A percentile compares a stretch with the other conserved stretches of the same genome.
Conservation (phyloP, 2,888 invertebrate genomes). For the Leistus spinibarbis region DNA sequence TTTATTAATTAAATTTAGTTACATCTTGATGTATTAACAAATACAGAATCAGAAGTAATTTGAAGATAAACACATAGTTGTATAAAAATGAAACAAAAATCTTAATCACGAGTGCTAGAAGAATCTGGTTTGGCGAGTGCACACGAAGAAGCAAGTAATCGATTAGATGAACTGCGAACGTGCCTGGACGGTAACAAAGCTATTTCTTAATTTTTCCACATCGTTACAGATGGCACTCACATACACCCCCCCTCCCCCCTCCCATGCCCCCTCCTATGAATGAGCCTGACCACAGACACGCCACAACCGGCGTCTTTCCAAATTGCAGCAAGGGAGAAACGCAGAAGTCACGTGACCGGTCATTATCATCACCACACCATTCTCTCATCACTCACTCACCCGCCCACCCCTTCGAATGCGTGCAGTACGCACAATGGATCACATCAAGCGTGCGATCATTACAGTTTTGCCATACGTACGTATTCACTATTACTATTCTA, state of each 20-base stretch:
- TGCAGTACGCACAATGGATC: background rate
- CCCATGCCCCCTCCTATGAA: too few relatives aligned
- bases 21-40: too few relatives aligned
- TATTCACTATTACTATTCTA: too few relatives aligned
- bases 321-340: background rate
- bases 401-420: background rate
- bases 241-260: background rate
- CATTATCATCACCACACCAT: background rate
- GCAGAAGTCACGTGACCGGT: background rate
- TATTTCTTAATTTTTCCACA: slow-evolving; percentile 6
- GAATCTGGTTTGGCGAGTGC: background rate
- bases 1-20: too few relatives aligned
- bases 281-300: slow-evolving; percentile 3
- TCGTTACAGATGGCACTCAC: background rate
- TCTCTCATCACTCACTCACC: background rate
- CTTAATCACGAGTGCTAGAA: too few relatives aligned
- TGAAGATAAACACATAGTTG: too few relatives aligned
- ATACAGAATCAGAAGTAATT: too few relatives aligned
- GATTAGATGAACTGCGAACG: background rate
- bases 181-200: background rate
- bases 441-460: slow-evolving; percentile 6
- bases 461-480: slow-evolving; percentile 4
- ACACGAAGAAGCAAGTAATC: background rate
- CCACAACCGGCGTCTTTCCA: background rate
- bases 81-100: too few relatives aligned